These are phyloP conservation scores for Plutomurus gul DNA, from an alignment of 1,140 invertebrate genomes.

Conservation along the genomic window DNA sequence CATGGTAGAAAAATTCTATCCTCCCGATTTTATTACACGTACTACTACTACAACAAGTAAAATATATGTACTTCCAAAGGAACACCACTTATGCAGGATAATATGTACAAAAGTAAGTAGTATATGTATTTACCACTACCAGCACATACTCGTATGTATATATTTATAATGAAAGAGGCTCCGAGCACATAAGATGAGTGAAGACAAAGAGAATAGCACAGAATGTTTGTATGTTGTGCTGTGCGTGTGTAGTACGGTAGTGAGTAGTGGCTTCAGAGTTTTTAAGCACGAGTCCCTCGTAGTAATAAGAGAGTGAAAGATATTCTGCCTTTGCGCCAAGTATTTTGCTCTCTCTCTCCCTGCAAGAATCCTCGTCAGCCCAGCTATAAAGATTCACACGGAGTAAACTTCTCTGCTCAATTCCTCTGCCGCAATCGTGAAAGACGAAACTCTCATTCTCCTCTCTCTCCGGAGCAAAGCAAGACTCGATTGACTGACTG, in stretches of 20 bases:
- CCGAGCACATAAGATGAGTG: too few species aligned
- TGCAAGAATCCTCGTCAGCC: too few species aligned
- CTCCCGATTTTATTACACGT: too few species aligned
- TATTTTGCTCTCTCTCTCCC: background rate
- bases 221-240: background rate
- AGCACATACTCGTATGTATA: too few species aligned
- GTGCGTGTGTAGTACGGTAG: background rate
- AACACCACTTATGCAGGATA: too few species aligned
- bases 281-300: background rate
- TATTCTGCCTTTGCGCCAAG: conserved; percentile 32
- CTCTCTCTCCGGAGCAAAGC: background rate
- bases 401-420: background rate
- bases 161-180: too few species aligned
- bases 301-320: conserved; percentile 12
- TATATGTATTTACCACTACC: too few species aligned
- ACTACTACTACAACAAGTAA: too few species aligned
- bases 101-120: too few species aligned
- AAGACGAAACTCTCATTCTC: background rate
- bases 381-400: conserved; percentile 31
- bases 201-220: too few species aligned
- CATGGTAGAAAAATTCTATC: too few species aligned
- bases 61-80: too few species aligned
- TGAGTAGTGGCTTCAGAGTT: background rate
- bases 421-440: conserved; percentile 3
- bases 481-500: background rate